Base-by-base conservation (phyloP, 2,797 vertebrate genomes). In the Protosalanx chinensis region DNA sequence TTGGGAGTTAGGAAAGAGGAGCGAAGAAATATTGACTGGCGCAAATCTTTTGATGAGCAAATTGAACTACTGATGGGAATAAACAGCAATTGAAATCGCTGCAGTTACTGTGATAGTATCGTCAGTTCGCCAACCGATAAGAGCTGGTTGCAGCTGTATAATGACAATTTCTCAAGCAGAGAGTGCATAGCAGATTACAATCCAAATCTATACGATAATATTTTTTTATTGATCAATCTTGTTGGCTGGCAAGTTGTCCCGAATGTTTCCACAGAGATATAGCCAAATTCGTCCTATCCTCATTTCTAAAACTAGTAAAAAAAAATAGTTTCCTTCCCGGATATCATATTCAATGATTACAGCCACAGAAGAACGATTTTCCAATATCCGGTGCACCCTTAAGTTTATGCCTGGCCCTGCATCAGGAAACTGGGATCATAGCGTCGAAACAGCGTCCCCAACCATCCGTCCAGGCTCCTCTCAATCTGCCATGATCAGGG, bases 371-470 rank as follows among this genome's bases (percentile, higher is more conserved):
- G 88, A 86, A 87, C 88, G 87, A 87, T 61, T 88, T 90, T 90
- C 87, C 88, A 88, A 89, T 89, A 91, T 89, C 88, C 88, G 88
- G 89, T 89, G 84, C 88, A 87, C 85, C 86, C 84, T 89, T 89
- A 77, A 84, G 81, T 88, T 86, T 81, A 77, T 68, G 74, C 75
- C 77, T 80, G 84, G 88, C 85, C 90, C 86, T 86, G 87, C 87
- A 90, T 77, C 84, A 87, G 88, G 90, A 90, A 87, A 85, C 72
- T 84, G 76, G 83, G 83, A 77, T 67, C 59, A 73, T 78, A 80
- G 80, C 76, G 79, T 79, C 18, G 63, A 5, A 49, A 46, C 69
- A 71, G 75, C 74, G 66, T 63, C 76, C 67, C 51, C 58, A n/a
- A 41, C 27, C 56, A 68, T 10, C 51, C 30, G 66, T 51, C 15